These are phyloP conservation scores for Halcyon smyrnensis DNA, from an alignment of 2,797 vertebrate genomes.

Conservation along the genomic window DNA sequence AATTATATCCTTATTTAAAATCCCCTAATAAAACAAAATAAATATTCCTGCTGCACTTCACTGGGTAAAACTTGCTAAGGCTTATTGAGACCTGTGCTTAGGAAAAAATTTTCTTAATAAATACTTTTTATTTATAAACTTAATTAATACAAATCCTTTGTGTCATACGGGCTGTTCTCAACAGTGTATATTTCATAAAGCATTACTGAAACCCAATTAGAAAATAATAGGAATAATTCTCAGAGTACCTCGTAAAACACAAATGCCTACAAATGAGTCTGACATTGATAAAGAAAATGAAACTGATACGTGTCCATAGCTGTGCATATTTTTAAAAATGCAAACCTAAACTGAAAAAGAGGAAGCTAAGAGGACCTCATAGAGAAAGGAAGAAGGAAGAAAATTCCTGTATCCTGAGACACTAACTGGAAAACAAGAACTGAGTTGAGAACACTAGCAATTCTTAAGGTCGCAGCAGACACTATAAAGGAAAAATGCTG, in stretches of 20 bases:
- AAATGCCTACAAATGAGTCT: neutral
- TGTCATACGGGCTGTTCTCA: neutral
- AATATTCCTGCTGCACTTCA: neutral
- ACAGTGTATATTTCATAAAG: neutral
- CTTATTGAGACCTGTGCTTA: neutral
- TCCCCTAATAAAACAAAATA: neutral
- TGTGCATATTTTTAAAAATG: neutral
- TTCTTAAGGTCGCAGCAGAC: neutral
- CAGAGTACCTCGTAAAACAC: neutral
- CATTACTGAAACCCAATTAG: neutral
- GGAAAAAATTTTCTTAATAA: neutral
- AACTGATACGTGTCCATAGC: neutral
- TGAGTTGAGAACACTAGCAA: neutral
- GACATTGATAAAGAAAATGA: neutral
- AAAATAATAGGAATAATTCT: neutral
- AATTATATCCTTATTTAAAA: neutral
- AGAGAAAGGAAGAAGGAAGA: neutral
- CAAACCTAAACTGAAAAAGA: neutral
- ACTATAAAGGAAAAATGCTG: neutral
- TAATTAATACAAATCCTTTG: neutral
- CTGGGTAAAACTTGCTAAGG: neutral
- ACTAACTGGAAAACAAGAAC: neutral
- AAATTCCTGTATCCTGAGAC: neutral
- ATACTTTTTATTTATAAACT: neutral
- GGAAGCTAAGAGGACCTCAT: neutral